phyloP scores from a whole-genome alignment of 2,797 vertebrate species.

The Mergus octosetaceus region DNA sequence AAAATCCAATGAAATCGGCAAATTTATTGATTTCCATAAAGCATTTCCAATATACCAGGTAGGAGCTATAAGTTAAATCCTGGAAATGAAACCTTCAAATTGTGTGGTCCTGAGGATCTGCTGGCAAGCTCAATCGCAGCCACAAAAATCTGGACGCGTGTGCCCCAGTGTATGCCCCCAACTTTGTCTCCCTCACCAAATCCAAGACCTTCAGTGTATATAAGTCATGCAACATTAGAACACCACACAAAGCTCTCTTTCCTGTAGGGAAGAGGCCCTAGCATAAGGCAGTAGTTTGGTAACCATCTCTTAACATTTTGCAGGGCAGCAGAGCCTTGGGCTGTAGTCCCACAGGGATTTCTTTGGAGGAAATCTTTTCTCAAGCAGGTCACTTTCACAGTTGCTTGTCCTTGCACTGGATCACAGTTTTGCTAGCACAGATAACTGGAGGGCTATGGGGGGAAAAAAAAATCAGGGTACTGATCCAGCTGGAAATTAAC shows the following conservation, averaged over 20 bases:
- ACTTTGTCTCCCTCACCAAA: neutral
- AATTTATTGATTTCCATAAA: neutral
- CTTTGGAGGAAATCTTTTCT: neutral
- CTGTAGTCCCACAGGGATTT: accelerated
- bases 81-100: neutral
- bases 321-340: neutral
- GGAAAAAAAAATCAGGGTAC: neutral
- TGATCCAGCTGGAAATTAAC: neutral
- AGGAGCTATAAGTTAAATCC: neutral
- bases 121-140: neutral
- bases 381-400: neutral
- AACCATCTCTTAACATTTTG: neutral
- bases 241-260: neutral
- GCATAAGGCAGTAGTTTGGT: neutral
- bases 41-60: neutral
- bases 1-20: neutral
- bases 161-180: neutral
- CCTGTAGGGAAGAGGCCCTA: neutral
- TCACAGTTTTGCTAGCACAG: neutral
- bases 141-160: neutral
- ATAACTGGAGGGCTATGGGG: neutral
- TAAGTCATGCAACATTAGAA: neutral
- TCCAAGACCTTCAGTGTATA: neutral
- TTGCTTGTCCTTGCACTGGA: neutral
- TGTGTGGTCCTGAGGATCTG: neutral